Percentiles rank a stretch among this genome's conserved stretches.
Evolutionary conservation across 2,797 vertebrate species (phyloP).

Genomic region (Pipistrellus pygmaeus): DNA sequence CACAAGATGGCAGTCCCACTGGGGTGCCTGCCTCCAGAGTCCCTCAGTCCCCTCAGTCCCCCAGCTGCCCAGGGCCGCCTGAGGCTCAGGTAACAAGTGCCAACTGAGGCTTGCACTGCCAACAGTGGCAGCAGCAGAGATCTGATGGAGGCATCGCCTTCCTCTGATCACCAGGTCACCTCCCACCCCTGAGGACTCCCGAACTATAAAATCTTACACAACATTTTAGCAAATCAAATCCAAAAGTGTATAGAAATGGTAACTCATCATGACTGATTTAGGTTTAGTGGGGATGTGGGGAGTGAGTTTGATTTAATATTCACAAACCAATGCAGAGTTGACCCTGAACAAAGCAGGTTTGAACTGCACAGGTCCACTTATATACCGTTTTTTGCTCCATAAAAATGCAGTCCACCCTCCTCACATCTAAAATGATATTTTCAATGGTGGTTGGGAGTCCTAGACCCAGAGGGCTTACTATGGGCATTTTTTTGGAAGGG

Average conservation of each 20-base stretch:
- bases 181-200: too few species aligned
- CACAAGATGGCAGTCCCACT: too few species aligned
- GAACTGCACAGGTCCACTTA: background rate
- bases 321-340: background rate
- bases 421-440: background rate
- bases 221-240: slow-evolving; percentile 6
- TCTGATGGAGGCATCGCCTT: too few species aligned
- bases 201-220: background rate
- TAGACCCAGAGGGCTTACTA: background rate
- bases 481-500: background rate
- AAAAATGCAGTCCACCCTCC: background rate
- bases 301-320: background rate
- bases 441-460: background rate
- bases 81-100: too few species aligned
- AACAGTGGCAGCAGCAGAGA: too few species aligned
- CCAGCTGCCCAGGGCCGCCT: too few species aligned
- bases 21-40: too few species aligned
- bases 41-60: too few species aligned
- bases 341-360: background rate
- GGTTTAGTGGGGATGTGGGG: background rate
- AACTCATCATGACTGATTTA: background rate
- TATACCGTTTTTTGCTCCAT: background rate
- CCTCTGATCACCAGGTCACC: too few species aligned
- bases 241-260: background rate
- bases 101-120: too few species aligned